Evolutionary conservation across 2,797 vertebrate genomes (phyloP).

Genomic region (Myotis vivesi): DNA sequence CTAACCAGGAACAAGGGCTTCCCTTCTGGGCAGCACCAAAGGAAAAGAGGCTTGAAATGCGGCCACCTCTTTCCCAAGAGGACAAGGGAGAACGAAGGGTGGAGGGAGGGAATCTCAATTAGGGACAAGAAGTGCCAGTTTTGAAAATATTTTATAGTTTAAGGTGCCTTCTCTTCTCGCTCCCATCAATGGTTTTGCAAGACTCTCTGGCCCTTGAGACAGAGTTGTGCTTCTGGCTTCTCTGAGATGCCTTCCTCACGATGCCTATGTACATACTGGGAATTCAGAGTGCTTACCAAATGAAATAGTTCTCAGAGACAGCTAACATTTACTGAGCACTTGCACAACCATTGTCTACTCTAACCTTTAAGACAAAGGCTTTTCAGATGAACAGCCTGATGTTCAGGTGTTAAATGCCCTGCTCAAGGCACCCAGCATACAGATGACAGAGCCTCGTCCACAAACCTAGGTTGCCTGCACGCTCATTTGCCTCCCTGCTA

Average conservation of each 20-base stretch:
- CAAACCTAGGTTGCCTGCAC: background rate
- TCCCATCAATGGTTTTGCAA: background rate
- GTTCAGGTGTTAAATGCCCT: background rate
- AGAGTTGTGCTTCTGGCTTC: background rate
- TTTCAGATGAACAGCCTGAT: background rate
- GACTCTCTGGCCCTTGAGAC: background rate
- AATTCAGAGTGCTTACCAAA: background rate
- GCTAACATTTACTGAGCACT: background rate
- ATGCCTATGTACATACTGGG: background rate
- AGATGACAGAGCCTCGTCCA: background rate
- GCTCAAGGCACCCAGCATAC: background rate
- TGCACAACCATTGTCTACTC: background rate
- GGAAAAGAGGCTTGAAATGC: conserved; percentile 52
- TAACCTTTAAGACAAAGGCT: background rate
- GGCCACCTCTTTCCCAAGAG: conserved; percentile 61
- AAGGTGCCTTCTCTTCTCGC: background rate
- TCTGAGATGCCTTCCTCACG: background rate
- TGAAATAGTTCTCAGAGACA: background rate
- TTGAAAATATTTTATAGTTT: background rate
- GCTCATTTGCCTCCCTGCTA: background rate
- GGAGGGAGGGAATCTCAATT: background rate
- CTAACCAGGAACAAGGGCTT: conserved; percentile 57
- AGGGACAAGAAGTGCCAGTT: conserved; percentile 44
- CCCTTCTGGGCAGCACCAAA: conserved; percentile 64
- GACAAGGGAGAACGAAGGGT: conserved; percentile 26